These are phyloP conservation scores for Fundulus diaphanus DNA, from an alignment of 2,797 vertebrate genomes.

Conservation along the genomic window DNA sequence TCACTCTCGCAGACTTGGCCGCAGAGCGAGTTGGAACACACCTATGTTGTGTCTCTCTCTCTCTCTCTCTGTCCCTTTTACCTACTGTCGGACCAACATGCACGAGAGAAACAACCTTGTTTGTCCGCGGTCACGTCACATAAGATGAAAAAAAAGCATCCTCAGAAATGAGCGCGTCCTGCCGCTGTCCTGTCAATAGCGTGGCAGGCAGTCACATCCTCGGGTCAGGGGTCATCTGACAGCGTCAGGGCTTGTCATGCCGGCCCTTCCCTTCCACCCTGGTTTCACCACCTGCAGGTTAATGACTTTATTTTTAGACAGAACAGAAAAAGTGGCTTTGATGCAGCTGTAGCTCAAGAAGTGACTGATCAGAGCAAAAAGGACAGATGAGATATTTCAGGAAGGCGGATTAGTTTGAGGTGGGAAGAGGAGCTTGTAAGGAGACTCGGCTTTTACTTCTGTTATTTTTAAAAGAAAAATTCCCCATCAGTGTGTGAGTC, in stretches of 20 bases:
- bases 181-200: slow-evolving; percentile 73
- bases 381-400: slow-evolving; percentile 52
- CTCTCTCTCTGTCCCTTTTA: slow-evolving; percentile 34
- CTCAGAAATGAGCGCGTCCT: slow-evolving; percentile 64
- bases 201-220: slow-evolving; percentile 73
- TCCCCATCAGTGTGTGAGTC: background rate
- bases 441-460: slow-evolving; percentile 20
- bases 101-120: slow-evolving; percentile 69
- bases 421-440: slow-evolving; percentile 31
- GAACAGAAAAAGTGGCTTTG: slow-evolving; percentile 68
- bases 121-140: slow-evolving; percentile 51
- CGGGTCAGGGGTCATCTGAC: slow-evolving; percentile 73
- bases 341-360: slow-evolving; percentile 72
- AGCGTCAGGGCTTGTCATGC: slow-evolving; percentile 74
- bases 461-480: background rate
- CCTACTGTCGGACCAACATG: slow-evolving; percentile 58
- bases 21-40: slow-evolving; percentile 32
- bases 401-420: slow-evolving; percentile 33
- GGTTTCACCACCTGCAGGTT: slow-evolving; percentile 78
- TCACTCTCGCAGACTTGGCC: slow-evolving; percentile 59
- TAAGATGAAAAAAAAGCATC: slow-evolving; percentile 60
- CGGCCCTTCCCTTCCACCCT: slow-evolving; percentile 39
- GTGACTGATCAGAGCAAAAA: slow-evolving; percentile 47
- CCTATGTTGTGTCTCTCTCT: slow-evolving; percentile 5
- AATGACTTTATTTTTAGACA: slow-evolving; percentile 80